Conservation (phyloP, 2,888 invertebrate genomes). For the Meliscaeva auricollis region DNA sequence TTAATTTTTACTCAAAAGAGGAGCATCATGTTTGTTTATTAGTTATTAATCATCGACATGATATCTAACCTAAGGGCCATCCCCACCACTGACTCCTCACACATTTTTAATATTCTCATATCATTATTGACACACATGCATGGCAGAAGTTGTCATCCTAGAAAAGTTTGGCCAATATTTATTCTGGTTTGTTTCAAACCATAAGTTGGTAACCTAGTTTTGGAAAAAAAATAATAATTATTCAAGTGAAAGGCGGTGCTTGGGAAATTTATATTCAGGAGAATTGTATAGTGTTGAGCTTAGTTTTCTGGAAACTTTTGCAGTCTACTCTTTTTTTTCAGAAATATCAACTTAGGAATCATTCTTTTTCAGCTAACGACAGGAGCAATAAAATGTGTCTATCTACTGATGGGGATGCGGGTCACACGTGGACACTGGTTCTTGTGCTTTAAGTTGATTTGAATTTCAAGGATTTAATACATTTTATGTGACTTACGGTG, state of each 20-base stretch:
- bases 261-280: neutral
- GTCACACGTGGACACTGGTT: no score
- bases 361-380: no score
- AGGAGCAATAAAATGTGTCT: no score
- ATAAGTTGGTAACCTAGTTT: neutral
- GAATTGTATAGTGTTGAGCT: neutral
- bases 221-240: neutral
- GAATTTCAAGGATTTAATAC: no score
- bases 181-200: neutral
- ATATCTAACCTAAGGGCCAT: neutral
- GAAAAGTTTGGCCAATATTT: neutral
- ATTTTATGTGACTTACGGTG: no score
- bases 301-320: no score
- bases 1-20: conserved; percentile 1
- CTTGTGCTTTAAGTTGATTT: no score
- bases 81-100: neutral
- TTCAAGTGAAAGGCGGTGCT: neutral
- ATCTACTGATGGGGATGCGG: no score
- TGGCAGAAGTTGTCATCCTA: neutral
- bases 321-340: no score
- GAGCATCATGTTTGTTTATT: conserved; percentile 1
- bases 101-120: neutral
- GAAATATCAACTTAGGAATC: no score
- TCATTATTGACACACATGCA: neutral
- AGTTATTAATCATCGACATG: conserved; percentile 6